Evolutionary conservation across 2,888 invertebrate species (phyloP).

Genomic region (Ditula angustiorana): DNA sequence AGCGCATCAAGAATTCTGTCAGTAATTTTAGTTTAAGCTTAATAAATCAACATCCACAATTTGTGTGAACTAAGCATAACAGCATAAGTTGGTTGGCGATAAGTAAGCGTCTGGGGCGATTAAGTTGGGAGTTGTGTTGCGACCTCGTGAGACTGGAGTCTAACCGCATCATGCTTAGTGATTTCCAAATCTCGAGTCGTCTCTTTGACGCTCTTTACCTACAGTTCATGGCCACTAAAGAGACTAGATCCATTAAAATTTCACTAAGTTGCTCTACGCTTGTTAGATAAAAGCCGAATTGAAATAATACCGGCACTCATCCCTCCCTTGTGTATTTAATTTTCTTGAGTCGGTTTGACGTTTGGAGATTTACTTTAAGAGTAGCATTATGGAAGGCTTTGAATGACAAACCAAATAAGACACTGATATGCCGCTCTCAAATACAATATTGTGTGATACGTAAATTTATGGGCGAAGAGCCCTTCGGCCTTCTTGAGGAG

Average conservation of each 20-base stretch:
- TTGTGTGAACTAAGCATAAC: slow-evolving; percentile 41
- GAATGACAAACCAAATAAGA: neutral
- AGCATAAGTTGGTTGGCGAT: slow-evolving; percentile 38
- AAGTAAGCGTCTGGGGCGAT: slow-evolving; percentile 37
- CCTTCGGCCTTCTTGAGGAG: too few species aligned
- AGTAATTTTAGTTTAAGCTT: slow-evolving; percentile 30
- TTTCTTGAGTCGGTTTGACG: slow-evolving; percentile 12
- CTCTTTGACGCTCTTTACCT: slow-evolving; percentile 22
- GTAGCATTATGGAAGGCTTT: neutral
- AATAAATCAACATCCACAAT: slow-evolving; percentile 40
- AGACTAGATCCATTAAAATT: slow-evolving; percentile 13
- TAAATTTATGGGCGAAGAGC: too few species aligned
- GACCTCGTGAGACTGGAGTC: slow-evolving; percentile 33
- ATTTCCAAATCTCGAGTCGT: slow-evolving; percentile 32
- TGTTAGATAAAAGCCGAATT: slow-evolving; percentile 5
- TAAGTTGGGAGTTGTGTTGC: slow-evolving; percentile 33
- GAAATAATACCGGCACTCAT: slow-evolving; percentile 6
- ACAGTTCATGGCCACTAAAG: slow-evolving; percentile 21
- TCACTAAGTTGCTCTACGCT: slow-evolving; percentile 1
- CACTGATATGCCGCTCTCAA: neutral
- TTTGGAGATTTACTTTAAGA: neutral
- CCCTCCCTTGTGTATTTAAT: slow-evolving; percentile 13
- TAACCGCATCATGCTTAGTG: slow-evolving; percentile 37
- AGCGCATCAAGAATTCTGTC: slow-evolving; percentile 31
- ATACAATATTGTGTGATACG: too few species aligned